phyloP scores from a whole-genome alignment of 2,797 vertebrate species.

The Clarias platycephalus region DNA sequence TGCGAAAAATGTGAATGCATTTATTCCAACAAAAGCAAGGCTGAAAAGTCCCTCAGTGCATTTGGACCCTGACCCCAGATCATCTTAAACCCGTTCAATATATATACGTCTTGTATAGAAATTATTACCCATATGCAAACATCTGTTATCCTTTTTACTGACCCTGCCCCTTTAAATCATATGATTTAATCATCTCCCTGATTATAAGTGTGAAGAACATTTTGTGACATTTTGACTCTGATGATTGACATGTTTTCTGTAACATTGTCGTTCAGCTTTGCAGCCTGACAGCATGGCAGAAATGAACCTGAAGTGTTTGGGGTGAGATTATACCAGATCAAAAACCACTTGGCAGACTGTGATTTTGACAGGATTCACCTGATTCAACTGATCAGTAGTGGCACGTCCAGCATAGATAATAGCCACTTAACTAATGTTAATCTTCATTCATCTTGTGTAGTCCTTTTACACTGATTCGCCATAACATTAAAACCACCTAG shows the following conservation, averaged over 20 bases:
- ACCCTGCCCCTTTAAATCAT: not conserved
- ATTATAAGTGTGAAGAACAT: not conserved
- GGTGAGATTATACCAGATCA: not conserved
- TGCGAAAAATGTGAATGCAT: not conserved
- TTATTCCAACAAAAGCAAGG: not conserved
- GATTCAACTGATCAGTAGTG: not conserved
- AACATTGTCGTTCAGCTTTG: not conserved
- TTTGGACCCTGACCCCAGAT: not conserved
- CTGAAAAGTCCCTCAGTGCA: not conserved
- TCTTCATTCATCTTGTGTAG: not conserved
- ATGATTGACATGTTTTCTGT: not conserved
- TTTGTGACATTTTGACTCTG: not conserved
- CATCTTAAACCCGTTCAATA: not conserved
- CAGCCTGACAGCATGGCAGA: not conserved
- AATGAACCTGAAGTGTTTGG: not conserved
- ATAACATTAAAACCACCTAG: no score
- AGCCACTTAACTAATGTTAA: not conserved
- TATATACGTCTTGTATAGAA: not conserved
- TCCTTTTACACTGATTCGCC: not conserved
- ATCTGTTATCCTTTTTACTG: not conserved
- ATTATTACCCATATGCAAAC: not conserved
- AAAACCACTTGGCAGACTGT: not conserved
- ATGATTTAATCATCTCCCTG: not conserved
- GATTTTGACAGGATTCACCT: not conserved
- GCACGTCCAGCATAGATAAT: not conserved